Percentiles rank a stretch among this genome's conserved stretches.
These are phyloP conservation scores for Auanema sp. DNA, from an alignment of 2,888 invertebrate genomes.

Conservation along the genomic window DNA sequence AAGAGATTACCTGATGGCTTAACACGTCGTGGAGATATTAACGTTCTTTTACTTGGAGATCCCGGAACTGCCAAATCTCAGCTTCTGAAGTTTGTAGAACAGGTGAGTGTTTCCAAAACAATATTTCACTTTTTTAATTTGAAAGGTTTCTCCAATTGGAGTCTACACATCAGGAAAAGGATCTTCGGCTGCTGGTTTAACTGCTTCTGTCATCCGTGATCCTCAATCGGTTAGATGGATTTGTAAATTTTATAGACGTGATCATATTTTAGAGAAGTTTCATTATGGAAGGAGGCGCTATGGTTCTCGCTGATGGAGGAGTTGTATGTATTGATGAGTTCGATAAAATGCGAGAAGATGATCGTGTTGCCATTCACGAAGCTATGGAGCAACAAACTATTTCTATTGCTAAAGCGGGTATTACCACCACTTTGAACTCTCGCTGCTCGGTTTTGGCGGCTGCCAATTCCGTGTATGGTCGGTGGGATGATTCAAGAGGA, in stretches of 20 bases:
- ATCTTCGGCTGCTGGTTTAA: conserved; percentile 96
- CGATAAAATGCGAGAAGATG: conserved; percentile 91
- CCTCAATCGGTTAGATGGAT: conserved; percentile 78
- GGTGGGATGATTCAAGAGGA: conserved; percentile 93
- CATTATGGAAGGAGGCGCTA: conserved; percentile 78
- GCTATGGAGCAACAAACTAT: conserved; percentile 99
- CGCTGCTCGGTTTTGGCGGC: conserved; percentile 98
- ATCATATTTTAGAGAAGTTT: conserved; percentile 41
- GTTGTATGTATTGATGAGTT: conserved; percentile 96
- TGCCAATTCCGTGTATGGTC: conserved; percentile 94
- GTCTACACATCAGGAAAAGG: conserved; percentile 98
- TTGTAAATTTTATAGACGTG: conserved; percentile 9
- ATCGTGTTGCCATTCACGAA: conserved; percentile 97
- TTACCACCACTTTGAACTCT: conserved; percentile 96
- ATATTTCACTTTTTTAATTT: too few relatives aligned
- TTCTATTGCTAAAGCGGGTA: conserved; percentile 98
- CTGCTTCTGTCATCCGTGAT: conserved; percentile 93
- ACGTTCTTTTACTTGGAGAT: conserved; percentile 89
- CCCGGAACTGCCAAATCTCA: conserved; percentile 99
- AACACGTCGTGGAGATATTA: conserved; percentile 92
- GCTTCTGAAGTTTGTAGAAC: conserved; percentile 92
- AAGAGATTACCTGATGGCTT: conserved; percentile 87
- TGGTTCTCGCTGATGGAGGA: conserved; percentile 98
- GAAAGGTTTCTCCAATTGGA: conserved; percentile 54
- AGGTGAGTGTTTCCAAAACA: conserved; percentile 76